phyloP scores from a whole-genome alignment of 2,113 vertebrate species.

The Hypocryptadius cinnamomeus region DNA sequence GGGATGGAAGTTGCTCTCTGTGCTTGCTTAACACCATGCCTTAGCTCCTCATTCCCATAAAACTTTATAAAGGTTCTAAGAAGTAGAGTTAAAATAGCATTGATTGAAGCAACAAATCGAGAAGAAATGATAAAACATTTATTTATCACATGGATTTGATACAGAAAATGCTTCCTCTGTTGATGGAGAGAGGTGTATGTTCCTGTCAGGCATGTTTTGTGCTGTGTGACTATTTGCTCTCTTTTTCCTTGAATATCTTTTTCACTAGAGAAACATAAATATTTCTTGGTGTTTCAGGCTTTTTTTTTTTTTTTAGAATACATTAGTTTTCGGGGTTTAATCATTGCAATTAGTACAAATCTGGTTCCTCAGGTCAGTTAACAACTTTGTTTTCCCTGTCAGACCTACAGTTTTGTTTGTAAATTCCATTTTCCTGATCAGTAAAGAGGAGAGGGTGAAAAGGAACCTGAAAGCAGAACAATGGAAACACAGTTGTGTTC shows the following conservation, averaged over 20 bases:
- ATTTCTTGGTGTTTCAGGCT: not conserved
- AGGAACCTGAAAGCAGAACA: not conserved
- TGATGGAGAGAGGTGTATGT: not conserved
- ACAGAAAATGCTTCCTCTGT: not conserved
- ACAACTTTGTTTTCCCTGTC: not conserved
- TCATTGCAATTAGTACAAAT: not conserved
- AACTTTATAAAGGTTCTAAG: not conserved
- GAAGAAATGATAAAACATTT: not conserved
- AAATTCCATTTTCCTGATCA: not conserved
- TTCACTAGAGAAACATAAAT: not conserved
- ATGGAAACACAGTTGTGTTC: not conserved
- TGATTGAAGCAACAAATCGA: not conserved
- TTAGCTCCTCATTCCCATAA: not conserved
- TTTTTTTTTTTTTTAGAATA: not conserved
- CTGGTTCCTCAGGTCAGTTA: not conserved
- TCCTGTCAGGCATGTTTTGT: not conserved
- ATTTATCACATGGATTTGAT: not conserved
- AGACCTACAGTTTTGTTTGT: not conserved
- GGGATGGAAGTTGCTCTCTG: not conserved
- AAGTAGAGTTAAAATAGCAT: not conserved
- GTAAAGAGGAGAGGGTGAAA: not conserved
- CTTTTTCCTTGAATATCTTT: not conserved
- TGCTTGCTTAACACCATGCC: accelerated
- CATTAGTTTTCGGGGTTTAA: not conserved
- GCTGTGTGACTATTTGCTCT: not conserved